A percentile compares a stretch with the other conserved stretches of the same genome.
These are phyloP conservation scores for Bradypus variegatus DNA, from an alignment of 2,797 vertebrate genomes.

Conservation along the genomic window DNA sequence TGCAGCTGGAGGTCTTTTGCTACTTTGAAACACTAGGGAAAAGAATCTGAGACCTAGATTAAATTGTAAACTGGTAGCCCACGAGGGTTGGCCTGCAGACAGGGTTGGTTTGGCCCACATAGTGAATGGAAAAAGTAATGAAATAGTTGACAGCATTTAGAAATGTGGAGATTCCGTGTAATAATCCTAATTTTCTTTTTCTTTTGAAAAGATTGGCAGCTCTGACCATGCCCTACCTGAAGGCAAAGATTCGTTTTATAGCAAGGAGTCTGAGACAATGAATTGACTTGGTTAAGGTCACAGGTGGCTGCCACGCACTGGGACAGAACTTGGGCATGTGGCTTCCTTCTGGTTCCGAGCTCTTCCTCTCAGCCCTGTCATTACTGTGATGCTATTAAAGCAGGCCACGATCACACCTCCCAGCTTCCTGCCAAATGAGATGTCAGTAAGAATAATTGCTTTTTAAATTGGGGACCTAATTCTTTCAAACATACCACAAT, in stretches of 20 bases:
- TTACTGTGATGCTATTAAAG: not conserved
- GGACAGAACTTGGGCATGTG: accelerated
- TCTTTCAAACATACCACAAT: conserved; percentile 11
- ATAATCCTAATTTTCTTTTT: not conserved
- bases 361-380: not conserved
- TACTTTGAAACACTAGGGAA: not conserved
- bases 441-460: conserved; percentile 39
- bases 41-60: not conserved
- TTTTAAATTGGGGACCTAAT: conserved; percentile 43
- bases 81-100: accelerated
- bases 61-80: too few relatives aligned
- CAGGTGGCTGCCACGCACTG: accelerated
- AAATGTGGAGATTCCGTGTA: not conserved
- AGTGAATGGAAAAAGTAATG: not conserved
- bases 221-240: not conserved
- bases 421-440: not conserved
- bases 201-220: not conserved
- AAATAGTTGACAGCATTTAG: not conserved
- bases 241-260: too few relatives aligned
- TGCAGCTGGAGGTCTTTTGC: not conserved
- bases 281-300: too few relatives aligned
- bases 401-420: not conserved
- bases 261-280: not conserved
- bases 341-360: too few relatives aligned
- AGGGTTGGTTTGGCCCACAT: not conserved